Evolutionary conservation across 2,888 invertebrate species (phyloP).

Genomic region (Lasioglossum marginatum): DNA sequence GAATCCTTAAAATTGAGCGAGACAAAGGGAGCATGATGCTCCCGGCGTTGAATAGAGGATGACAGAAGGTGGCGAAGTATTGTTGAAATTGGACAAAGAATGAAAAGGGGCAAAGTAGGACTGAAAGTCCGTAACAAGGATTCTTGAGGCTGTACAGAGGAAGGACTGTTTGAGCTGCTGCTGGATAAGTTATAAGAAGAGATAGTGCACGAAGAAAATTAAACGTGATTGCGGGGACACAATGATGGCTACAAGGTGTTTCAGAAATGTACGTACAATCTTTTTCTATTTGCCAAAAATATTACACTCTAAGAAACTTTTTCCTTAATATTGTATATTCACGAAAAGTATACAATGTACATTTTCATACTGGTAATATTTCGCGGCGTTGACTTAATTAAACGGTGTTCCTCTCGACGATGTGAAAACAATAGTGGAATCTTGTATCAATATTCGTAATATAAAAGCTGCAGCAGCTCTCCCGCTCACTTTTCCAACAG

Average conservation of each 20-base stretch:
- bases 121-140: constrained; percentile 36
- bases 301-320: background rate
- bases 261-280: background rate
- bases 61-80: constrained; percentile 32
- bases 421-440: background rate
- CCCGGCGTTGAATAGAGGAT: background rate
- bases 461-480: background rate
- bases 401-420: background rate
- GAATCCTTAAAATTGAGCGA: constrained; percentile 45
- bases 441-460: background rate
- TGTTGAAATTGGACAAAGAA: constrained; percentile 37
- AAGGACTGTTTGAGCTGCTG: constrained; percentile 24
- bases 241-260: constrained; percentile 1
- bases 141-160: constrained; percentile 15
- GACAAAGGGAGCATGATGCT: constrained; percentile 26
- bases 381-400: background rate
- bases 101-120: constrained; percentile 7
- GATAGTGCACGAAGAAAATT: constrained; percentile 21
- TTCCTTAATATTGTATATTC: too few relatives aligned
- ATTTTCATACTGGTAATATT: background rate
- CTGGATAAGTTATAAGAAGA: constrained; percentile 28
- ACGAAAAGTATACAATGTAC: too few relatives aligned
- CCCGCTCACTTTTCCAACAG: background rate
- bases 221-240: constrained; percentile 9
- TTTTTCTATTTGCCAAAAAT: background rate